Evolutionary conservation across 1,140 invertebrate species (phyloP), one percentile per base, ranked within the genome.

Genomic region (Drosophila elegans): DNA sequence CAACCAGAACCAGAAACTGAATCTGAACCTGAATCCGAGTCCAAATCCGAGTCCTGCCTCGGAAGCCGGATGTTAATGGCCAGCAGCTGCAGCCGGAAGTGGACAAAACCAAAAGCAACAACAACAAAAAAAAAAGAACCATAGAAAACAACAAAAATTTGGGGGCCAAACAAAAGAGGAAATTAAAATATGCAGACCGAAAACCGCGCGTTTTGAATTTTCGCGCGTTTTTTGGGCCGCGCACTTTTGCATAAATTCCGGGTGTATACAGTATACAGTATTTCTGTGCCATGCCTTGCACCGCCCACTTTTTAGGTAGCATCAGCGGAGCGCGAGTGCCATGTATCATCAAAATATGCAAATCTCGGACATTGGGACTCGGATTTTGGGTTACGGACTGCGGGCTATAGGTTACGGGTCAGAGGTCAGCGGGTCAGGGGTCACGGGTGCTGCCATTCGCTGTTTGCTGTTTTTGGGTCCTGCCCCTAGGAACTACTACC

Each of bases 331-430:
- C 61, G 34, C 60, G 62, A 59, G 48, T 34, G 74, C 48, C 69
- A 88, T 88, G 83, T 88, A 88, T 88, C 83, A 88, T 88, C 84
- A 88, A 89, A 88, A 88, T 88, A 88, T 88, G 83, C 79, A 88
- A 88, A 88, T 88, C 78, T 69, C 61, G 53, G 41, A 69, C 46
- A 60, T 34, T 62, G 57, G 57, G 44, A 25, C 16, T 68, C 61
- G 48, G 25, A 68, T 46, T 68, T 5, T 3, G 53, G 54, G 42
- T 6, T 10, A 46, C 34, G 25, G 9, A 39, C 34, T 53, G 3
- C 11, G 12, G 5, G 25, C 21, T 29, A 29, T 9, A 9, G 36
- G 36, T n/a, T 13, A 21, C 16, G 55, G 27, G 27, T 21, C 7
- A 11, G 11, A n/a, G 27, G 39, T 16, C 2, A 39, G 25, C 16